phyloP scores from a whole-genome alignment of 2,888 invertebrate species.

The Thumatha senex region DNA sequence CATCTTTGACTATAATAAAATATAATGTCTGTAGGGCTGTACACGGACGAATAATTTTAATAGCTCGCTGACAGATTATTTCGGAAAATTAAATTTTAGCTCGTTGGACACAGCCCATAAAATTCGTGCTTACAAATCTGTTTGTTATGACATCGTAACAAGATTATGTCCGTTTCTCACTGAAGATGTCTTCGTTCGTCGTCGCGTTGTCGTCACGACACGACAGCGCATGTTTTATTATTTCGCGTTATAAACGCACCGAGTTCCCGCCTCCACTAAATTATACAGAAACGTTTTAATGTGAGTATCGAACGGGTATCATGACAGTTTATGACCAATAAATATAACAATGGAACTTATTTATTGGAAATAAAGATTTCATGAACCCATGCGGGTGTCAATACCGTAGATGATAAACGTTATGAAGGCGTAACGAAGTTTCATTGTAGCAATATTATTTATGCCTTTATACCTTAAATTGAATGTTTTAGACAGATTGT shows the following conservation, averaged over 20 bases:
- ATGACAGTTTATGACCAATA: conserved; percentile 64
- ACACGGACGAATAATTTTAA: conserved; percentile 79
- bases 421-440: conserved; percentile 21
- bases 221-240: conserved; percentile 76
- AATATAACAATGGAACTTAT: conserved; percentile 63
- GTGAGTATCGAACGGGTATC: conserved; percentile 57
- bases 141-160: conserved; percentile 83
- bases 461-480: conserved; percentile 14
- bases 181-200: conserved; percentile 75
- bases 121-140: conserved; percentile 83
- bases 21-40: conserved; percentile 53
- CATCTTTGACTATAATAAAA: conserved; percentile 54
- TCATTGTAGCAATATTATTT: conserved; percentile 31
- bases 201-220: conserved; percentile 70
- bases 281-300: conserved; percentile 70
- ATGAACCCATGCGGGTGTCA: conserved; percentile 59
- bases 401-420: conserved; percentile 43
- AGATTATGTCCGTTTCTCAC: conserved; percentile 79
- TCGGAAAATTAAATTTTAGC: conserved; percentile 83
- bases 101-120: conserved; percentile 82
- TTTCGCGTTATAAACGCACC: conserved; percentile 69
- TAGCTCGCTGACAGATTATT: conserved; percentile 79
- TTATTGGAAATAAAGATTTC: conserved; percentile 58
- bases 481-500: not conserved
- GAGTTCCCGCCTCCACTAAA: conserved; percentile 51